phyloP scores from a whole-genome alignment of 2,888 invertebrate species.

The Epinotia bilunana region DNA sequence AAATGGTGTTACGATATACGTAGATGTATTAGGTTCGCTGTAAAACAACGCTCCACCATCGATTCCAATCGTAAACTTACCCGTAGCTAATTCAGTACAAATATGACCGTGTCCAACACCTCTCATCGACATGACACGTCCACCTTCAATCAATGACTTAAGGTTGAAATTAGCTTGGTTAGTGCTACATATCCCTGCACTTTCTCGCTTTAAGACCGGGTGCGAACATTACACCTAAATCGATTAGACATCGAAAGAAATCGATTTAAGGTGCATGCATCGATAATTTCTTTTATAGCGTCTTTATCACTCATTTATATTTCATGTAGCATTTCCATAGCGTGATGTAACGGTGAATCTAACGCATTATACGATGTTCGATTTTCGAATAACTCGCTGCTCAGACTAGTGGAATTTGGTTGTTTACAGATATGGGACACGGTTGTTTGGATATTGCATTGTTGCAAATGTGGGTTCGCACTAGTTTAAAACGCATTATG shows the following conservation, averaged over 20 bases:
- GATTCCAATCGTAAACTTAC: slow-evolving; percentile 67
- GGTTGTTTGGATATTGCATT: slow-evolving; percentile 20
- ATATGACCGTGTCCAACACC: slow-evolving; percentile 63
- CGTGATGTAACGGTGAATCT: slow-evolving; percentile 45
- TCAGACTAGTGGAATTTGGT: not conserved
- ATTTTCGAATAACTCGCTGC: slow-evolving; percentile 5
- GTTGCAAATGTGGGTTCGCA: not conserved
- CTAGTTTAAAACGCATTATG: not conserved
- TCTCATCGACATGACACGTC: slow-evolving; percentile 21
- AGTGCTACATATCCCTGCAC: slow-evolving; percentile 14
- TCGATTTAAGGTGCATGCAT: slow-evolving; percentile 71
- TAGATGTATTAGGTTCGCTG: slow-evolving; percentile 37
- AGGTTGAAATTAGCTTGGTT: slow-evolving; percentile 26
- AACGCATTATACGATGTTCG: not conserved
- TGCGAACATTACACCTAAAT: slow-evolving; percentile 73
- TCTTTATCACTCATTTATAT: slow-evolving; percentile 62
- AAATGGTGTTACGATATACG: slow-evolving; percentile 10
- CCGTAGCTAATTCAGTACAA: slow-evolving; percentile 77
- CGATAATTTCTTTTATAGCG: slow-evolving; percentile 74
- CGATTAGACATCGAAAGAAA: slow-evolving; percentile 80
- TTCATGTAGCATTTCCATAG: slow-evolving; percentile 58
- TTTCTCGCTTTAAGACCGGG: slow-evolving; percentile 37
- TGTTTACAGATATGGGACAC: not conserved
- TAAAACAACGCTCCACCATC: slow-evolving; percentile 51
- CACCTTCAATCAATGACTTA: slow-evolving; percentile 19